These are phyloP conservation scores for Bubalus kerabau DNA, from an alignment of 2,113 vertebrate species.

Conservation along the genomic window DNA sequence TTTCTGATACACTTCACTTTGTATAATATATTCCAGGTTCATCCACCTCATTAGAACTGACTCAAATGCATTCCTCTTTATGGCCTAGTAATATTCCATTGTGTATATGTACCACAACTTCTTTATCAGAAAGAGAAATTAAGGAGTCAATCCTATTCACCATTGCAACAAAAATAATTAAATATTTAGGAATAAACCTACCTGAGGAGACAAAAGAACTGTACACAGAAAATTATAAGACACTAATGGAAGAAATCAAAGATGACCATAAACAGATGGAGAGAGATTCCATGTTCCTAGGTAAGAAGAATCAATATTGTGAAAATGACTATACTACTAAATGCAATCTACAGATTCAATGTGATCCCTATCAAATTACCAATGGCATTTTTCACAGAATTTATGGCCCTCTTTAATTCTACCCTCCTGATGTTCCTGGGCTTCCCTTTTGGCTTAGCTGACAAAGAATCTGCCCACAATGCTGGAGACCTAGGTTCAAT, in stretches of 20 bases:
- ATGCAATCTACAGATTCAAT: background rate
- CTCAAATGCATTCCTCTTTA: background rate
- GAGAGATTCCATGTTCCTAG: background rate
- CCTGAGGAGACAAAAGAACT: background rate
- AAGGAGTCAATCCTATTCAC: background rate
- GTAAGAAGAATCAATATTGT: background rate
- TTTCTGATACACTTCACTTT: background rate
- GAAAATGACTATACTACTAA: background rate
- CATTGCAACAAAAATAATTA: background rate
- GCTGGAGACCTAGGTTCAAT: background rate
- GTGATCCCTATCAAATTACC: background rate
- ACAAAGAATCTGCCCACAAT: background rate
- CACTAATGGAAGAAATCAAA: background rate
- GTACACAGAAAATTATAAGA: background rate
- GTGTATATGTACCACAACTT: background rate
- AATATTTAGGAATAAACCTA: background rate
- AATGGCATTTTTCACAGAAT: background rate
- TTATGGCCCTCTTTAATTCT: background rate
- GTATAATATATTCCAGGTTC: background rate
- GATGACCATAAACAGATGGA: background rate
- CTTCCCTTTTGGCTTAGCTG: background rate
- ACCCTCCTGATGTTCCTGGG: background rate
- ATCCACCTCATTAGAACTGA: background rate
- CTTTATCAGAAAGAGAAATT: background rate
- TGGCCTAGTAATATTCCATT: background rate